These are phyloP conservation scores for Rhabdomys pumilio DNA, from an alignment of 2,797 vertebrate genomes.

Conservation along the genomic window DNA sequence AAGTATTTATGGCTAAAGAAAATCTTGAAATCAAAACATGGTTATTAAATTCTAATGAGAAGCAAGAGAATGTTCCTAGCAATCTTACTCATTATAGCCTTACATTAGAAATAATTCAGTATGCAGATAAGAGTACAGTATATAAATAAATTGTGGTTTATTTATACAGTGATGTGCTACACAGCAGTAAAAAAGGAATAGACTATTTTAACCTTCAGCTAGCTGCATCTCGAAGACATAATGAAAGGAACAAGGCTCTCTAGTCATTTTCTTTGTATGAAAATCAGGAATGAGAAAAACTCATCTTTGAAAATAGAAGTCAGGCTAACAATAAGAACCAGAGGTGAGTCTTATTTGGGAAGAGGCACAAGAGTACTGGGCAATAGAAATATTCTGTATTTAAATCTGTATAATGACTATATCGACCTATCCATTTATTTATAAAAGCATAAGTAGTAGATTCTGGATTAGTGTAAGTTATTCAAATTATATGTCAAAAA, in stretches of 20 bases:
- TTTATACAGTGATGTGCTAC: neutral
- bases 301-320: neutral
- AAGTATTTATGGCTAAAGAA: neutral
- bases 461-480: neutral
- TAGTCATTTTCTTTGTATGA: neutral
- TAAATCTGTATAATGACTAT: neutral
- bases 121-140: neutral
- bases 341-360: neutral
- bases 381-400: neutral
- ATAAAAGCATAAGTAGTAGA: neutral
- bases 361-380: neutral
- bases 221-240: neutral
- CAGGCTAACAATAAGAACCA: neutral
- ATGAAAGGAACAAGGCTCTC: neutral
- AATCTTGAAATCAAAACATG: neutral
- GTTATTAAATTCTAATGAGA: conserved; percentile 45
- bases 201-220: neutral
- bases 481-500: neutral
- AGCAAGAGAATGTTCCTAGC: conserved; percentile 1
- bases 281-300: neutral
- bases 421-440: neutral
- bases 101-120: neutral
- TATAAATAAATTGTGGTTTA: neutral
- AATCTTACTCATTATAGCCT: neutral
- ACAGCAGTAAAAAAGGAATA: neutral